Evolutionary conservation across 2,797 vertebrate genomes (phyloP).

Genomic region (Synaphobranchus kaupii): DNA sequence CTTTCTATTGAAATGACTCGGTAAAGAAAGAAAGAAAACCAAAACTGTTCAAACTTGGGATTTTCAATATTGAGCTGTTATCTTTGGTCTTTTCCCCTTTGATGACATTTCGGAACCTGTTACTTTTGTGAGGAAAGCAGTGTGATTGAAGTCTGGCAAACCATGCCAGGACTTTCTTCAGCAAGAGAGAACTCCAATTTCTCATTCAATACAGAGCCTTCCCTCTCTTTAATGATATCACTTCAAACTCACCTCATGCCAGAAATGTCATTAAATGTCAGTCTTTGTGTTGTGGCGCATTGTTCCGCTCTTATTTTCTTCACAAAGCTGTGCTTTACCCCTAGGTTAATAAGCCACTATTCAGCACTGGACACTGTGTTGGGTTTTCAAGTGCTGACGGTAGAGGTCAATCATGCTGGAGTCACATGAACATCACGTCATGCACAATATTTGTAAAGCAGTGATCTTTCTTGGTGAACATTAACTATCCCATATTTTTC

Average conservation of each 20-base stretch:
- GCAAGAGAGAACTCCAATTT: slow-evolving; percentile 34
- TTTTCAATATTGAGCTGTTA: not conserved
- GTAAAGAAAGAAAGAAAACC: not conserved
- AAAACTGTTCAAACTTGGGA: not conserved
- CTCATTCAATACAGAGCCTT: slow-evolving; percentile 31
- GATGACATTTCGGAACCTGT: slow-evolving; percentile 53
- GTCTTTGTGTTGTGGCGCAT: slow-evolving; percentile 37
- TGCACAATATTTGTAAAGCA: not conserved
- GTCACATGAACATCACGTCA: not conserved
- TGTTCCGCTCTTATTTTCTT: slow-evolving; percentile 14
- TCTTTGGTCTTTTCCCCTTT: slow-evolving; percentile 21
- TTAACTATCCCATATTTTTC: not conserved
- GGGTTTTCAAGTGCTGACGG: not conserved
- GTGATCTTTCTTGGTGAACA: not conserved
- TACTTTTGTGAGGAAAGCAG: slow-evolving; percentile 48
- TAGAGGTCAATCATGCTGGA: not conserved
- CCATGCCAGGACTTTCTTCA: slow-evolving; percentile 53
- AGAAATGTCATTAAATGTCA: slow-evolving; percentile 59
- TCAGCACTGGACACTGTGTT: not conserved
- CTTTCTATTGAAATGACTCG: not conserved
- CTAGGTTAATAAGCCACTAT: not conserved
- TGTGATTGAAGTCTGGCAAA: slow-evolving; percentile 55
- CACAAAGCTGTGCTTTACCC: slow-evolving; percentile 1
- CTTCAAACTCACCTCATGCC: slow-evolving; percentile 44
- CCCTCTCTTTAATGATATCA: slow-evolving; percentile 41